Percentiles rank a stretch among this genome's conserved stretches.
Conservation (phyloP, 2,888 invertebrate genomes). For the Cantharis lateralis region DNA sequence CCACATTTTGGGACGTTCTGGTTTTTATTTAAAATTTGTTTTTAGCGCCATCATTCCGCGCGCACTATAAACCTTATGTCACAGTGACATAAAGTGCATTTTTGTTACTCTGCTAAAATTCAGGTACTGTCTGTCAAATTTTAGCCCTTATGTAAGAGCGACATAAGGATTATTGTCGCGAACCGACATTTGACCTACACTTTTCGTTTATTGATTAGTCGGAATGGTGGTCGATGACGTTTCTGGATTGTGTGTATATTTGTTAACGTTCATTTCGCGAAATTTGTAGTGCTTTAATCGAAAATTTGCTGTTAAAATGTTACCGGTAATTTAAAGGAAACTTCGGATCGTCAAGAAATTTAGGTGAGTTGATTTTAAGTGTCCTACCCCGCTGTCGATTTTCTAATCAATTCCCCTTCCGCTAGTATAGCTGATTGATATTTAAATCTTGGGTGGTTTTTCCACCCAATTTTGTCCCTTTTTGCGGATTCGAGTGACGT, state of each 20-base stretch:
- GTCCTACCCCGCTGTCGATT: neutral
- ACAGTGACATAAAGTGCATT: neutral
- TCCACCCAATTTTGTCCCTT: neutral
- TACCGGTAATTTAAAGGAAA: neutral
- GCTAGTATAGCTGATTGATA: neutral
- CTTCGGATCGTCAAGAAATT: neutral
- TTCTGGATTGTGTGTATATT: neutral
- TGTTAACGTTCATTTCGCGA: neutral
- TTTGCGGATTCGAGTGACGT: neutral
- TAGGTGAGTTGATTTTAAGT: neutral
- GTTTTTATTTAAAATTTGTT: neutral
- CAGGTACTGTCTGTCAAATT: neutral
- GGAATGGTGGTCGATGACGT: conserved; percentile 17
- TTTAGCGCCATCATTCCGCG: neutral
- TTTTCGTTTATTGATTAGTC: conserved; percentile 9
- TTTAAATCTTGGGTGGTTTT: neutral
- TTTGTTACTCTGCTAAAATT: neutral
- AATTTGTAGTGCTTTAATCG: neutral
- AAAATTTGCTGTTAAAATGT: neutral
- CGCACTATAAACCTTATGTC: neutral
- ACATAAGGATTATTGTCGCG: neutral
- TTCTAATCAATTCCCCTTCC: neutral
- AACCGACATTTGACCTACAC: conserved; percentile 9
- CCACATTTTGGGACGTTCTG: neutral
- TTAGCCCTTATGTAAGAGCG: neutral